Evolutionary conservation across 1,140 invertebrate species (phyloP).

Genomic region (Heliothis subflexa): DNA sequence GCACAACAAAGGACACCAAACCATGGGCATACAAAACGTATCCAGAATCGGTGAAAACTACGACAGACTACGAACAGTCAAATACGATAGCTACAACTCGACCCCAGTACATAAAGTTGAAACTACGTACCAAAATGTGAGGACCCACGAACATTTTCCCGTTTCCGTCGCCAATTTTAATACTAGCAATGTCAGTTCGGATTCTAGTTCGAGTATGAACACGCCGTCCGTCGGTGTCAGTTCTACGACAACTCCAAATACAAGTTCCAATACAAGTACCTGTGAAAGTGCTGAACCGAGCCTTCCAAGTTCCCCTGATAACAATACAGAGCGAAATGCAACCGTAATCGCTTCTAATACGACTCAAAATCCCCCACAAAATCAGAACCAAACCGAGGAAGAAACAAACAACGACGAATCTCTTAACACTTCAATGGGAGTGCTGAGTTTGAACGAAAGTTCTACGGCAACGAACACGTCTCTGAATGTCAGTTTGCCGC

Average conservation of each 20-base stretch:
- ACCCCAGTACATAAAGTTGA: slow-evolving; percentile 67
- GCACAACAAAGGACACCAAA: slow-evolving; percentile 62
- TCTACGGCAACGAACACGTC: slow-evolving; percentile 82
- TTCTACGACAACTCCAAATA: slow-evolving; percentile 79
- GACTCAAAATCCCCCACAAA: slow-evolving; percentile 53
- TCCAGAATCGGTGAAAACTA: slow-evolving; percentile 66
- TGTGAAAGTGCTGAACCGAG: slow-evolving; percentile 83
- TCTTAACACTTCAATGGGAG: slow-evolving; percentile 73
- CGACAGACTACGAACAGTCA: slow-evolving; percentile 66
- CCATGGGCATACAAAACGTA: slow-evolving; percentile 69
- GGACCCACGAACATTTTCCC: slow-evolving; percentile 68
- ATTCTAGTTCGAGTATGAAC: slow-evolving; percentile 82
- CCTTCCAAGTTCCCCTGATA: slow-evolving; percentile 78
- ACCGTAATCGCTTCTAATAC: slow-evolving; percentile 61
- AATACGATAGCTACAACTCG: slow-evolving; percentile 71
- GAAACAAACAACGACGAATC: slow-evolving; percentile 64
- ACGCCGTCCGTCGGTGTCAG: slow-evolving; percentile 77
- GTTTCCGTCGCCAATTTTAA: slow-evolving; percentile 66
- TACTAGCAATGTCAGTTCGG: slow-evolving; percentile 72
- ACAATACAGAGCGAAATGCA: slow-evolving; percentile 73
- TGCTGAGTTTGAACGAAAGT: slow-evolving; percentile 76
- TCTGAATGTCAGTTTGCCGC: slow-evolving; percentile 75
- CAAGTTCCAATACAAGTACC: slow-evolving; percentile 77
- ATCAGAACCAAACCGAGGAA: slow-evolving; percentile 47
- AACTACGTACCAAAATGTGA: slow-evolving; percentile 74